Conservation (phyloP, 2,113 vertebrate genomes). For the Aphyosemion australe region DNA sequence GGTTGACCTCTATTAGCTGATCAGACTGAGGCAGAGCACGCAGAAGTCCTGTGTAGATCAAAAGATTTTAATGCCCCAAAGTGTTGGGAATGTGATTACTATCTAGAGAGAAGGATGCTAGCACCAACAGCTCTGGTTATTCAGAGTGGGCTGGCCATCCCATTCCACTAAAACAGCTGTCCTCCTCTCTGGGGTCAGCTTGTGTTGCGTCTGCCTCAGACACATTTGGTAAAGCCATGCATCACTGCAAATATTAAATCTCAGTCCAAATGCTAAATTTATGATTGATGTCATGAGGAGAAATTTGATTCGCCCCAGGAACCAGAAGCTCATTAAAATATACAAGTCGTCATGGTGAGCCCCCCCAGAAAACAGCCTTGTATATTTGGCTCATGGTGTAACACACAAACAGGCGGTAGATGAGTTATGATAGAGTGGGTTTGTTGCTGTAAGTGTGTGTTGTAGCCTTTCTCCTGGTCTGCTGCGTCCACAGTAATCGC, state of each 20-base stretch:
- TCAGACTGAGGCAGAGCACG: neutral
- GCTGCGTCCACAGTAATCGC: conserved; percentile 68
- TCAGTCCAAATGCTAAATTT: conserved; percentile 19
- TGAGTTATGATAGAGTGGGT: conserved; percentile 48
- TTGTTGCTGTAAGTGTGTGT: conserved; percentile 40
- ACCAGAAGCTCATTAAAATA: conserved; percentile 65
- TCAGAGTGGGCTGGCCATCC: conserved; percentile 44
- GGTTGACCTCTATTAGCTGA: no score
- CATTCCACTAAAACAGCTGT: conserved; percentile 63
- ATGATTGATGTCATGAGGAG: conserved; percentile 50
- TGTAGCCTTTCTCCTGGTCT: conserved; percentile 25
- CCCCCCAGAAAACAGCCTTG: conserved; percentile 19
- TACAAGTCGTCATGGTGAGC: conserved; percentile 43
- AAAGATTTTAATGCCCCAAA: neutral
- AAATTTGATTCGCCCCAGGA: conserved; percentile 55
- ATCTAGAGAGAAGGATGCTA: conserved; percentile 1
- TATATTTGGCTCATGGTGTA: conserved; percentile 20
- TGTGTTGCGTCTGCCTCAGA: conserved; percentile 48
- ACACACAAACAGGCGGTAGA: conserved; percentile 4
- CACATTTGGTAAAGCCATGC: conserved; percentile 29
- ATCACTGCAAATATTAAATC: conserved; percentile 16
- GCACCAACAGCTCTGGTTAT: conserved; percentile 41
- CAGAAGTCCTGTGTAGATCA: neutral
- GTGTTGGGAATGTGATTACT: neutral
- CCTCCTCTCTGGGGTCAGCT: conserved; percentile 61